Evolutionary conservation across 1,140 invertebrate species (phyloP), one percentile per base, ranked within the genome.

Genomic region (Bradynema listronoti): DNA sequence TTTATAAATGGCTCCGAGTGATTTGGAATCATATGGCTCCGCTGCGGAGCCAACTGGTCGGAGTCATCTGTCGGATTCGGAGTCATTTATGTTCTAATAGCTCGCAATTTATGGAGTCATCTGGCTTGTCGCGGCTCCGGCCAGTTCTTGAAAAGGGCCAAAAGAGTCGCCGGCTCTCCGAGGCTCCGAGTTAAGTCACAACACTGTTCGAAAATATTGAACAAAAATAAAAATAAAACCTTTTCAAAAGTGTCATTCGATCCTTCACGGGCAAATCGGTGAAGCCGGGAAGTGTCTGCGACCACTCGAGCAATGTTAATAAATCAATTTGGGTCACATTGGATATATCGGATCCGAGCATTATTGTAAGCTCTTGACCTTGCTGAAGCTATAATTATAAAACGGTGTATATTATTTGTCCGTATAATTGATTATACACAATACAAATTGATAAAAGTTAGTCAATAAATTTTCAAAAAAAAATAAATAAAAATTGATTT

Each of bases 251-350:
- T 22, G 58, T 57, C 34, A 68, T 42, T 32, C 56, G 45, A 46
- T 68, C 66, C 22, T 14, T 25, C 22, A 71, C 24, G 16, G 54
- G 53, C 11, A 68, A 42, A 2, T 27, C 27, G 4, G 45, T 32
- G 57, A 68, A 68, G 25, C 45, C 34, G 4, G 66, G 66, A 29
- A 68, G 33, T n/a, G 67, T 68, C 47, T 65, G 11, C 16, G 49
- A 53, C 66, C 66, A 68, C 56, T 68, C 66, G 19, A 68, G 51
- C 56, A 68, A 41, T 5, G 58, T 58, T 24, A 70, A 47, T 45
- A 68, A 47, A 39, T 68, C 66, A 56, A 68, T 58, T 45, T 68
- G 66, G 9, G 67, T 71, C 16, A 63, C 61, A 46, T 53, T 70
- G 9, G 50, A 53, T 43, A 68, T 60, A 53, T 68, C 66, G 19